Evolutionary conservation across 2,113 vertebrate genomes (phyloP).

Genomic region (Phocoena phocoena): DNA sequence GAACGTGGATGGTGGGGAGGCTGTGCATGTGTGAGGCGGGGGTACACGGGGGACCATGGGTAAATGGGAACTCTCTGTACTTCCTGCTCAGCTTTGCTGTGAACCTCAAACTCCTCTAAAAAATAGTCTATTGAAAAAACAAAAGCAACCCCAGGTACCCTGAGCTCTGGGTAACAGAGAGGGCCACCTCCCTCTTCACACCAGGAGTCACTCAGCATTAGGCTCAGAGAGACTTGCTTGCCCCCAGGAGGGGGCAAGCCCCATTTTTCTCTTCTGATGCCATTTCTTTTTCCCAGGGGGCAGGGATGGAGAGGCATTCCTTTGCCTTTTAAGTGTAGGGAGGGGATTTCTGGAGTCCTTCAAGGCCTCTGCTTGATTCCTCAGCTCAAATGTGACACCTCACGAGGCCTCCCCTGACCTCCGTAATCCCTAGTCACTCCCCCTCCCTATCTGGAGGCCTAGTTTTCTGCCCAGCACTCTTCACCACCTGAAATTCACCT

Average conservation of each 20-base stretch:
- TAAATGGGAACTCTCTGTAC: not conserved
- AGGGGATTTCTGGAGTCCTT: not conserved
- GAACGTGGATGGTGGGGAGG: not conserved
- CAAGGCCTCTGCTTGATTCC: not conserved
- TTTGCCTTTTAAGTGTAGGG: not conserved
- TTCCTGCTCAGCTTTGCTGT: not conserved
- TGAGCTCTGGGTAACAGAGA: not conserved
- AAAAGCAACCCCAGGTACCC: not conserved
- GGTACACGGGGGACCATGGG: not conserved
- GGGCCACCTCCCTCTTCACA: not conserved
- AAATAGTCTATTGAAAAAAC: not conserved
- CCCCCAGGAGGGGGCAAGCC: not conserved
- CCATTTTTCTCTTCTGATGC: not conserved
- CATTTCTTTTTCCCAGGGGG: not conserved
- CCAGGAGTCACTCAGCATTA: not conserved
- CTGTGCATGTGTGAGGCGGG: accelerated
- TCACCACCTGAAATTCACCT: not conserved
- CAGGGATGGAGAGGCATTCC: not conserved
- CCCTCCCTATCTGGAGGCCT: not conserved
- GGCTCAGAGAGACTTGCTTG: not conserved
- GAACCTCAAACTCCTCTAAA: not conserved
- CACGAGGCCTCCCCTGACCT: not conserved
- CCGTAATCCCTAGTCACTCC: not conserved
- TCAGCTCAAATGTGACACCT: not conserved
- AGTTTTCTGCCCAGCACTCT: not conserved